Conservation (phyloP, 2,797 vertebrate genomes). For the Epinephelus awoara region DNA sequence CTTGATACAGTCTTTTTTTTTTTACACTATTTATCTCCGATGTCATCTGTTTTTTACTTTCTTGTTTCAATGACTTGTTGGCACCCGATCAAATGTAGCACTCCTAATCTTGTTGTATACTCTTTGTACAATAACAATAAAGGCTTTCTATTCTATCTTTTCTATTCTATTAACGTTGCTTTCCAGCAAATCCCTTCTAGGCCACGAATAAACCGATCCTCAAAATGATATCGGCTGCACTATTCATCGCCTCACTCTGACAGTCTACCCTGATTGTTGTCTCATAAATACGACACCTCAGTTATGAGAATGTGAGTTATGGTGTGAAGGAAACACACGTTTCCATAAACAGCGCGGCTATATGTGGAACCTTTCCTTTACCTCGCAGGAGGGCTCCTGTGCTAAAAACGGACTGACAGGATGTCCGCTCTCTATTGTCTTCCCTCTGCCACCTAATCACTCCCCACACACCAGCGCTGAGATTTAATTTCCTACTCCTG, state of each 20-base stretch:
- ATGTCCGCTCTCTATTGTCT: conserved; percentile 78
- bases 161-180: conserved; percentile 1
- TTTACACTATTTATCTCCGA: no score
- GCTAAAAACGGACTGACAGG: conserved; percentile 78
- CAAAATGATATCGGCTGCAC: not conserved
- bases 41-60: no score
- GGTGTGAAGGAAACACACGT: conserved; percentile 47
- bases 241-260: conserved; percentile 13
- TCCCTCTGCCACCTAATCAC: conserved; percentile 63
- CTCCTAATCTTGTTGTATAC: no score
- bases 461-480: conserved; percentile 52
- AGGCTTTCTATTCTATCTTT: no score
- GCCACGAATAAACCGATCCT: not conserved
- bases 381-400: conserved; percentile 65
- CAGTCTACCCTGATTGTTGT: not conserved
- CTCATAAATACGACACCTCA: conserved; percentile 29
- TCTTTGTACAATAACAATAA: no score
- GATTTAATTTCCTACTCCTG: conserved; percentile 71
- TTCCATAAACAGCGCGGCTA: conserved; percentile 47
- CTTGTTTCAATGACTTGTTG: no score
- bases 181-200: not conserved
- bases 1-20: no score
- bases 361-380: conserved; percentile 33
- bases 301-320: conserved; percentile 19
- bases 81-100: no score